These are phyloP conservation scores for Drosophila acutilabella DNA, from an alignment of 2,888 invertebrate species.

Conservation along the genomic window DNA sequence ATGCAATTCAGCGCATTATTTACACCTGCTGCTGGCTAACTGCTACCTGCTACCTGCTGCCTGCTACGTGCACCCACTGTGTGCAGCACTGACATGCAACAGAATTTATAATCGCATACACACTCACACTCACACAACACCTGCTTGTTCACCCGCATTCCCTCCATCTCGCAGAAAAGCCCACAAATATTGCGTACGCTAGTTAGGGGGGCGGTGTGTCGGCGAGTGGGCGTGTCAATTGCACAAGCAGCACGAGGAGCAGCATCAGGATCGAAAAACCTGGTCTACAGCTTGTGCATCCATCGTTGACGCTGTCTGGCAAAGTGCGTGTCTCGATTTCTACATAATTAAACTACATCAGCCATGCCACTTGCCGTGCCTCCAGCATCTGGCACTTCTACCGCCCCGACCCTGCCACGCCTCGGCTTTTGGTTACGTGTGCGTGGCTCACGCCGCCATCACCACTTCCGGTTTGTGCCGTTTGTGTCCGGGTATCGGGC, in stretches of 20 bases:
- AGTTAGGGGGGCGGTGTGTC: conserved; percentile 57
- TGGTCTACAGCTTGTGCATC: conserved; percentile 36
- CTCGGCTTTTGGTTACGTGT: conserved; percentile 43
- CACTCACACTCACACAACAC: conserved; percentile 20
- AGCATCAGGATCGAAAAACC: conserved; percentile 10
- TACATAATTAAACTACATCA: conserved; percentile 77
- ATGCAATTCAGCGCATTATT: conserved; percentile 67
- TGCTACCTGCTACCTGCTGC: conserved; percentile 13
- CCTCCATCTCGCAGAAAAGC: conserved; percentile 22
- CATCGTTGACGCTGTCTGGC: conserved; percentile 54
- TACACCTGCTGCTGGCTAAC: conserved; percentile 54
- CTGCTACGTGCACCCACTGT: conserved; percentile 37
- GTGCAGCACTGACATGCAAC: conserved; percentile 69
- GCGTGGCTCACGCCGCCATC: conserved; percentile 35
- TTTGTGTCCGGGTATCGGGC: conserved; percentile 45
- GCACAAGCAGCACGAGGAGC: conserved; percentile 20
- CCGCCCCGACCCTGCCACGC: neutral
- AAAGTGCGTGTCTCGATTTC: conserved; percentile 81
- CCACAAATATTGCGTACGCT: conserved; percentile 60
- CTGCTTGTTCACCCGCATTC: conserved; percentile 7
- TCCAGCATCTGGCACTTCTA: conserved; percentile 19
- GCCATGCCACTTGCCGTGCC: conserved; percentile 38
- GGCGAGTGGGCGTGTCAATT: conserved; percentile 70
- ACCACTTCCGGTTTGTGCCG: conserved; percentile 74
- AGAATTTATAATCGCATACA: conserved; percentile 70